Base-by-base conservation (phyloP, 2,888 invertebrate species). In the Allacma fusca region DNA sequence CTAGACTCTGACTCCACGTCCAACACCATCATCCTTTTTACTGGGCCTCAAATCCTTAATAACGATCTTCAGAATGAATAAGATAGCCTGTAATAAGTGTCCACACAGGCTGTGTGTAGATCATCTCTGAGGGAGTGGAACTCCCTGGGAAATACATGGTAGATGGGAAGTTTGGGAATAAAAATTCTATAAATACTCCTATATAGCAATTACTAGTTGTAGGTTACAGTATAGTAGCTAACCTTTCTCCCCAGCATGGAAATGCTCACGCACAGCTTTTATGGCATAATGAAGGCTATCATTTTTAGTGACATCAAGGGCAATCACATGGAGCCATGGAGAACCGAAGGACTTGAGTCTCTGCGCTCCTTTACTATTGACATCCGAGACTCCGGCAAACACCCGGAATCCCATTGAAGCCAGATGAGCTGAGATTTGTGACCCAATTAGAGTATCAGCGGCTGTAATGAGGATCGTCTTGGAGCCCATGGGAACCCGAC, bases 211-310 rank as follows among this genome's bases (percentile, higher is more conserved):
- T n/a, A n/a, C n/a, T n/a, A n/a, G n/a, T n/a, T n/a, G n/a, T n/a
- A n/a, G n/a, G n/a, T n/a, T n/a, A n/a, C n/a, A n/a, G n/a, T n/a
- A n/a, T n/a, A n/a, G n/a, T n/a, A n/a, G n/a, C n/a, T 50, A 50
- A 83, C 83, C 83, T 79, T 82, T 83, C 67, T 83, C 83, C 64
- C 83, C 83, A 65, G 83, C 83, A 78, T 81, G 81, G 59, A 83
- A 82, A 68, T 82, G 81, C 64, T 81, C 79, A 28, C 80, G 73
- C 26, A 82, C 81, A 40, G 78, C 80, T 77, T 83, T 83, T 26
- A 83, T 81, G 24, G 83, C 80, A 65, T 68, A 70, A 57, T 78
- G 78, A 44, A 83, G 78, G 50, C 83, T 83, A 26, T 82, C 81
- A 74, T 80, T 79, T 34, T 80, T 82, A 24, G 81, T 82, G 43